These are phyloP conservation scores for Tillus elongatus DNA, from an alignment of 2,888 invertebrate genomes.

Conservation along the genomic window DNA sequence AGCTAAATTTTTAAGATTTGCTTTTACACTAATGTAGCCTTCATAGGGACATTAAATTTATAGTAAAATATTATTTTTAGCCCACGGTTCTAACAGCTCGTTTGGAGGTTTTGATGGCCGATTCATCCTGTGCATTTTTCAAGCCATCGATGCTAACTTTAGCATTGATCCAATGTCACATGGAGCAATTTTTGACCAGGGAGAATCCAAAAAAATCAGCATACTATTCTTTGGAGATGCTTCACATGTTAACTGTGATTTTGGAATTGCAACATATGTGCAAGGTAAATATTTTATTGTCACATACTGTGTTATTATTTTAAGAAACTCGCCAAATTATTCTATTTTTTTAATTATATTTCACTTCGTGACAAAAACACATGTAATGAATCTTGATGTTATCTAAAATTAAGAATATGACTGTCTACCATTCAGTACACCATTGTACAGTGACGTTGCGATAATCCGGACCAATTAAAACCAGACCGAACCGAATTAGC, in stretches of 20 bases:
- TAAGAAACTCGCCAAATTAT: too few species aligned
- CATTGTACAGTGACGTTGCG: too few species aligned
- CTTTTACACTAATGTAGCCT: too few species aligned
- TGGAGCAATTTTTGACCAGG: conserved; percentile 43
- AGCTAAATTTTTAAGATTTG: too few species aligned
- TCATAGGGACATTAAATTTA: too few species aligned
- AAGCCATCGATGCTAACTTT: conserved; percentile 69
- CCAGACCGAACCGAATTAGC: too few species aligned
- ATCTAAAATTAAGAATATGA: conserved; percentile 39
- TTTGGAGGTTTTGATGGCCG: conserved; percentile 67
- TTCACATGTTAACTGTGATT: conserved; percentile 61
- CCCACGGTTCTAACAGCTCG: conserved; percentile 40
- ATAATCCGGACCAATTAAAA: too few species aligned
- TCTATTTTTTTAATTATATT: too few species aligned
- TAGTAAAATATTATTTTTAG: conserved; percentile 15
- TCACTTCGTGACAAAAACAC: too few species aligned
- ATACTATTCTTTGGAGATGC: conserved; percentile 40
- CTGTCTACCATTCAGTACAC: too few species aligned
- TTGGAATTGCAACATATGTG: conserved; percentile 62
- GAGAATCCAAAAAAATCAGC: conserved; percentile 27
- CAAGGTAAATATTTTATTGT: conserved; percentile 55
- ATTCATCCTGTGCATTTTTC: conserved; percentile 64
- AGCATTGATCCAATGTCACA: conserved; percentile 63
- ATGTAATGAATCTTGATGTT: too few species aligned
- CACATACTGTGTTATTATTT: too few species aligned